A percentile compares a stretch with the other conserved stretches of the same genome.
These are phyloP conservation scores for Synanceia verrucosa DNA, from an alignment of 2,797 vertebrate species.

Conservation along the genomic window DNA sequence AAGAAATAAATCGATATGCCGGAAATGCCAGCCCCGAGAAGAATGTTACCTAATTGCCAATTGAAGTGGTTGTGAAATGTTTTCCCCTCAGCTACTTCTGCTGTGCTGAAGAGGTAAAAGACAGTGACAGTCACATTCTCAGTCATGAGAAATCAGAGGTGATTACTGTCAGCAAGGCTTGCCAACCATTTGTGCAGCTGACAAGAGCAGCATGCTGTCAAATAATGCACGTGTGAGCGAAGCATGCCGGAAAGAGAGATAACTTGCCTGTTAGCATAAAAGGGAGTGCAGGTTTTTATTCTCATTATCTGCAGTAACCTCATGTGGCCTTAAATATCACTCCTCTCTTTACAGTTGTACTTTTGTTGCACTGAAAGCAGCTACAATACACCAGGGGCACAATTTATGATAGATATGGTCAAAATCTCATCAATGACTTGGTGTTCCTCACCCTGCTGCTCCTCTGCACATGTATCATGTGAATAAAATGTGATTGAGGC, in stretches of 20 bases:
- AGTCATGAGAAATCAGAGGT: neutral
- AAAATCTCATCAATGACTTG: neutral
- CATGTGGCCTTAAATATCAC: neutral
- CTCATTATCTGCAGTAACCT: neutral
- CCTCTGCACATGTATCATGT: constrained; percentile 15
- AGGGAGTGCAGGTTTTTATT: neutral
- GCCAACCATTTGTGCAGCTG: neutral
- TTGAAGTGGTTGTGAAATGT: neutral
- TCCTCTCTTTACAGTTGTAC: neutral
- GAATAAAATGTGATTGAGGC: neutral
- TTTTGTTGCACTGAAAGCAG: neutral
- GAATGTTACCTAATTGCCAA: neutral
- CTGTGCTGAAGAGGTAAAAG: neutral
- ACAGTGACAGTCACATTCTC: neutral
- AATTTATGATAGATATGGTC: no score
- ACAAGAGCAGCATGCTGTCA: neutral
- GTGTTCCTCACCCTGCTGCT: neutral
- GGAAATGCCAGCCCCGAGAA: neutral
- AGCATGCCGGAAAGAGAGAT: neutral
- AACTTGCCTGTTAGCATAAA: neutral
- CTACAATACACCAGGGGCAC: neutral
- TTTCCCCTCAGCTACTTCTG: neutral
- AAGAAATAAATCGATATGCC: neutral
- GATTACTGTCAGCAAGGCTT: neutral
- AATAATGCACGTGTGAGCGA: neutral